A percentile compares a stretch with the other conserved stretches of the same genome.
Conservation (phyloP, 2,113 vertebrate genomes). For the Callopanchax toddi region DNA sequence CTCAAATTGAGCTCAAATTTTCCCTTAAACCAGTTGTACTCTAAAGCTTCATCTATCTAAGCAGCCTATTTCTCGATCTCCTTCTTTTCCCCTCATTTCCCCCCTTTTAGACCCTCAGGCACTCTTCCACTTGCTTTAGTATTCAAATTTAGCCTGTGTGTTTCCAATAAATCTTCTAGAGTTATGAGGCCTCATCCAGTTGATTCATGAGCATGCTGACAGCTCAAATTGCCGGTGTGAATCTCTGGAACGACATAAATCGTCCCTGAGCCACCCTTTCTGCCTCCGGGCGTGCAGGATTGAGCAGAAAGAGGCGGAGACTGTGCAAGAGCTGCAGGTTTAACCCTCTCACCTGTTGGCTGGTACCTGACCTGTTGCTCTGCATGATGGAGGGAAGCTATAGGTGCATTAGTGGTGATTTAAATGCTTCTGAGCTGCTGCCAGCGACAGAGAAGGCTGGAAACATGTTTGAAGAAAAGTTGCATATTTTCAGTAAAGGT, state of each 20-base stretch:
- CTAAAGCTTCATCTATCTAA: constrained; percentile 29
- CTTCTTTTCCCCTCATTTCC: constrained; percentile 46
- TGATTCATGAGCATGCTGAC: constrained; percentile 82
- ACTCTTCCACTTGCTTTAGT: constrained; percentile 62
- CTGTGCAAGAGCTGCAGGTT: constrained; percentile 45
- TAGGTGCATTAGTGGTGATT: constrained; percentile 2
- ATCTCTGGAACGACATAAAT: constrained; percentile 81
- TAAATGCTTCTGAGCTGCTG: background rate
- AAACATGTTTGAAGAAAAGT: too few species aligned
- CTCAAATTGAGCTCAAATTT: background rate
- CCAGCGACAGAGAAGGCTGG: background rate
- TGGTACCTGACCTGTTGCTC: constrained; percentile 44
- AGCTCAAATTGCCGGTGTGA: constrained; percentile 82
- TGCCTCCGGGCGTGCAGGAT: constrained; percentile 52
- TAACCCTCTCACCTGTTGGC: constrained; percentile 60
- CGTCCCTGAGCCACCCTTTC: constrained; percentile 46
- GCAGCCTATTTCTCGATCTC: constrained; percentile 15
- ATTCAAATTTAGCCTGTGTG: constrained; percentile 75
- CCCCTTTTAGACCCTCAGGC: constrained; percentile 43
- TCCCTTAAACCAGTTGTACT: constrained; percentile 3
- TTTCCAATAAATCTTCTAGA: constrained; percentile 80
- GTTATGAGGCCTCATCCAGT: constrained; percentile 78
- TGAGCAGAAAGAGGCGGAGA: constrained; percentile 47
- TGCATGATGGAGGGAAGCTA: constrained; percentile 15
- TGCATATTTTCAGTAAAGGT: background rate